Conservation (phyloP, 2,888 invertebrate genomes). For the Drosophila monieri region DNA sequence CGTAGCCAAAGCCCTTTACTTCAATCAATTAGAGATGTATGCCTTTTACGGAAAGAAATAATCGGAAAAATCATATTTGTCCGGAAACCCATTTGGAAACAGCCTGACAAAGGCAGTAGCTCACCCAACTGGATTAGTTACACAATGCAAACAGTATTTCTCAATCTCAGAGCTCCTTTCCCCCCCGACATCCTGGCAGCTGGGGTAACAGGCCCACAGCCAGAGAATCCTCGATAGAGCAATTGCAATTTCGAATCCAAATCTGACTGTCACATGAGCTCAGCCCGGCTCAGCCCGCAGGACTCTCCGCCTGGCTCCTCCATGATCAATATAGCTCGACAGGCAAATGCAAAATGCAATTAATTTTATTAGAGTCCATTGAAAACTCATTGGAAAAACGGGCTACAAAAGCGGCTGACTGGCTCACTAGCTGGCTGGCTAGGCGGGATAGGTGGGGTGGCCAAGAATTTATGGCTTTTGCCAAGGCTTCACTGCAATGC, state of each 20-base stretch:
- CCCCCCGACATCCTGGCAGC: not conserved
- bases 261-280: conserved; percentile 39
- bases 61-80: conserved; percentile 1
- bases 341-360: conserved; percentile 51
- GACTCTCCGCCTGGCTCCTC: not conserved
- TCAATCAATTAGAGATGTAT: conserved; percentile 3
- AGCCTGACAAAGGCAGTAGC: conserved; percentile 7
- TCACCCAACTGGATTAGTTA: conserved; percentile 35
- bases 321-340: conserved; percentile 34
- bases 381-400: conserved; percentile 48
- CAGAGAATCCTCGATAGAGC: conserved; percentile 5
- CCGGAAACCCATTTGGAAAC: conserved; percentile 11
- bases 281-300: conserved; percentile 15
- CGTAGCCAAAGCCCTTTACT: not conserved
- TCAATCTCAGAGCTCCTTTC: conserved; percentile 1
- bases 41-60: not conserved
- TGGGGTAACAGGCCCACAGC: not conserved
- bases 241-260: conserved; percentile 33
- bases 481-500: conserved; percentile 54
- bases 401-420: not conserved
- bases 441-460: not conserved
- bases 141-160: conserved; percentile 35
- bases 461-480: conserved; percentile 40
- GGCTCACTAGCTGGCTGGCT: not conserved
- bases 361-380: conserved; percentile 55